A percentile compares a stretch with the other conserved stretches of the same genome.
Conservation (phyloP, 2,888 invertebrate species). For the Phaedon cochleariae region DNA sequence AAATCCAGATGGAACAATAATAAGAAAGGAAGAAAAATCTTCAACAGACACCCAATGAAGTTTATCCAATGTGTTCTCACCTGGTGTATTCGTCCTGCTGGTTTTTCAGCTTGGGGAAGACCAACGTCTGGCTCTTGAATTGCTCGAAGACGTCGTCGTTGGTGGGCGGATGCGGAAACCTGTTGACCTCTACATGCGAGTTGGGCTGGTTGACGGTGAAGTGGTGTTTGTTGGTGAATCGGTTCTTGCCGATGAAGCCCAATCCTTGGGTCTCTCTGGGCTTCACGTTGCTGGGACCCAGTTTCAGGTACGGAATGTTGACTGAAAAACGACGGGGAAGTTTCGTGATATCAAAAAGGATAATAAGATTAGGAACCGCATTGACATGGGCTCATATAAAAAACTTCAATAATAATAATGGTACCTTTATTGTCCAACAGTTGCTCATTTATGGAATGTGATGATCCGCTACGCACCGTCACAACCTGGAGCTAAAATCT, state of each 20-base stretch:
- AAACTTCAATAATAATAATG: no score
- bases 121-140: neutral
- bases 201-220: slow-evolving; percentile 16
- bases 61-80: neutral
- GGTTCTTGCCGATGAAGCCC: neutral
- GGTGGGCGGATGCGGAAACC: slow-evolving; percentile 4
- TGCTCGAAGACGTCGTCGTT: slow-evolving; percentile 13
- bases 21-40: no score
- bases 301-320: slow-evolving; percentile 9
- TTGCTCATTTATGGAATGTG: no score
- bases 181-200: slow-evolving; percentile 1
- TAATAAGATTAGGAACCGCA: no score
- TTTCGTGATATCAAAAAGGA: neutral
- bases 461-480: no score
- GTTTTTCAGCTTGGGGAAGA: slow-evolving; percentile 19
- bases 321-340: neutral
- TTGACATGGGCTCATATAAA: no score
- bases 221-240: neutral
- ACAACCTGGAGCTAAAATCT: no score
- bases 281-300: slow-evolving; percentile 12
- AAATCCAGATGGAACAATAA: no score
- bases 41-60: no score
- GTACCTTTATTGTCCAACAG: no score
- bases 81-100: slow-evolving; percentile 60
- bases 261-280: slow-evolving; percentile 9